Evolutionary conservation across 1,140 invertebrate species (phyloP).

Genomic region (Aleiodes sp.): DNA sequence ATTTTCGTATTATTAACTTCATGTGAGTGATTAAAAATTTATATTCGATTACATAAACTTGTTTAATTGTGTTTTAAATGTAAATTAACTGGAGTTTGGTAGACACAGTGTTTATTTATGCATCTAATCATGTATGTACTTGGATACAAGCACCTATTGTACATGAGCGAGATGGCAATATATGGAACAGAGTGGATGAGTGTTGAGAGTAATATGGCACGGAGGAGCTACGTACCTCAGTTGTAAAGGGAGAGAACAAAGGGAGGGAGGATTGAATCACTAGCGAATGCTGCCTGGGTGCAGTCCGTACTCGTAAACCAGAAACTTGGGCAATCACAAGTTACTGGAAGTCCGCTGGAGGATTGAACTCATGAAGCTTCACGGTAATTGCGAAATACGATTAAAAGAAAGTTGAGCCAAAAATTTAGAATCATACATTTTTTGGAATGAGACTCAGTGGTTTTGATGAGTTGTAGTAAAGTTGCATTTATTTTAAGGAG

Average conservation of each 20-base stretch:
- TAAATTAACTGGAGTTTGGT: background rate
- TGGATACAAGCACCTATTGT: background rate
- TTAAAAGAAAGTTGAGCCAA: background rate
- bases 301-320: constrained; percentile 36
- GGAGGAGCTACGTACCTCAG: constrained; percentile 26
- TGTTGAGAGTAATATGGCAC: constrained; percentile 21
- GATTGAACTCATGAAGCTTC: constrained; percentile 24
- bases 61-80: too few species aligned
- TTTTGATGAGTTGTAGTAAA: too few species aligned
- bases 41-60: too few species aligned
- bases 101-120: constrained; percentile 2
- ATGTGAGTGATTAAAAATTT: too few species aligned
- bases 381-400: background rate
- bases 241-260: constrained; percentile 23
- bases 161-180: background rate
- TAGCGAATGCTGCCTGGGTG: constrained; percentile 13
- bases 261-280: background rate
- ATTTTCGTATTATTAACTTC: too few species aligned
- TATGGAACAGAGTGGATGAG: background rate
- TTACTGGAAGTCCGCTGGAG: constrained; percentile 34
- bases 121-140: constrained; percentile 8
- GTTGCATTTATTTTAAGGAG: too few species aligned
- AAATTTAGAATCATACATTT: too few species aligned
- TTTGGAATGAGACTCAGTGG: too few species aligned
- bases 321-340: constrained; percentile 41